Base-by-base conservation (phyloP, 92 coral and sea anemone species). In the Blastomussa wellsi region DNA sequence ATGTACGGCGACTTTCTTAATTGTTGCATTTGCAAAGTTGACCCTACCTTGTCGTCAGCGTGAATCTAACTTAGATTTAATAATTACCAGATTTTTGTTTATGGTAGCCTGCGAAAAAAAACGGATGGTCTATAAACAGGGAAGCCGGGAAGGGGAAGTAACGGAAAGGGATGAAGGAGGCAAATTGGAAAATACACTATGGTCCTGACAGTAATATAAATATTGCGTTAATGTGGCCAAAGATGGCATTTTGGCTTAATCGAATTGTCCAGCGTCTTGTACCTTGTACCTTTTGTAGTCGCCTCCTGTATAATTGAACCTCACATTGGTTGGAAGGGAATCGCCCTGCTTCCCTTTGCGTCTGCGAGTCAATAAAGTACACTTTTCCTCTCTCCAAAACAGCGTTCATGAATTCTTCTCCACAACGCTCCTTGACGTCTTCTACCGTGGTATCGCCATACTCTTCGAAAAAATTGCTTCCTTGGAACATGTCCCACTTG, bases 401-500 rank as follows among this genome's bases (percentile, higher is more conserved):
- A 70, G 85, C 78, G n/a, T 12, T 38, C 85, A 81, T 81, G 66
- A 81, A 81, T 32, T 81, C 85, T 69, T 32, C 35, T 15, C 19
- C 24, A 12, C 78, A 69, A 35, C 77, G 66, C 3, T 24, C 51
- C 51, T 70, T 72, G 77, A 81, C 35, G 44, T 81, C 85, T 4
- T 68, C 68, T 70, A 41, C 47, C 28, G 76, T 68, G 64, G 44
- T 67, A 4, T 79, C 82, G 41, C 55, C 72, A 60, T 60, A 60
- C 52, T 79, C 82, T 1, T 79, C 74, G 35, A 73, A 64, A 79
- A 64, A 79, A 39, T 39, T 38, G 44, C 70, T 70, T 51, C 68
- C 85, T 55, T 35, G 62, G 65, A 81, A 81, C 68, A 69, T 2
- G 66, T 81, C 85, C 85, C 85, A 72, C 60, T 81, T 81, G 47